Percentiles rank a stretch among this genome's conserved stretches.
phyloP scores from a whole-genome alignment of 2,113 vertebrate genomes.

The Plotosus lineatus region DNA sequence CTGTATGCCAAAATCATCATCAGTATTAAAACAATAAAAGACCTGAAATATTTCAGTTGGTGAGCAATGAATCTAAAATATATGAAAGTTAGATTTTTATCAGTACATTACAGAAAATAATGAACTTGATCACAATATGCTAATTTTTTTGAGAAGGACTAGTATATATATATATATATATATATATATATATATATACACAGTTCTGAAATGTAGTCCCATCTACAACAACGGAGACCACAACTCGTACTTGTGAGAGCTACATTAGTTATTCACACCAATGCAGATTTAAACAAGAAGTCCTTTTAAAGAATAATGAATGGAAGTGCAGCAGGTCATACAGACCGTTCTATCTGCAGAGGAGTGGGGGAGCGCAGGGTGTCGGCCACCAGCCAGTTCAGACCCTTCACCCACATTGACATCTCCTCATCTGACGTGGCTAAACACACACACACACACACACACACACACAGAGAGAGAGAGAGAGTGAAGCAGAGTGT shows the following conservation, averaged over 20 bases:
- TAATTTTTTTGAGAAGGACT: too few relatives aligned
- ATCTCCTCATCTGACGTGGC: constrained; percentile 96
- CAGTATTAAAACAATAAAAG: too few relatives aligned
- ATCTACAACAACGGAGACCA: not conserved
- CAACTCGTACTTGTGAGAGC: not conserved
- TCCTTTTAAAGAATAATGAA: not conserved
- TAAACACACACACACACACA: constrained; percentile 57
- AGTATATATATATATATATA: not conserved
- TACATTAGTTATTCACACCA: not conserved
- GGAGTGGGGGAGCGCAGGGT: constrained; percentile 89
- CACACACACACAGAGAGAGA: constrained; percentile 21
- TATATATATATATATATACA: not conserved
- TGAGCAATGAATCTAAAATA: too few relatives aligned
- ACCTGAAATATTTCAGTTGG: too few relatives aligned
- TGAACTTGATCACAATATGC: too few relatives aligned
- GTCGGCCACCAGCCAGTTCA: constrained; percentile 89
- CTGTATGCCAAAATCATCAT: too few relatives aligned
- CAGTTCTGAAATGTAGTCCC: not conserved
- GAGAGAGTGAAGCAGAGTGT: not conserved
- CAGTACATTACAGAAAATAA: too few relatives aligned
- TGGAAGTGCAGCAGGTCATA: not conserved
- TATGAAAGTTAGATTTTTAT: too few relatives aligned
- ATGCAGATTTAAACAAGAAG: not conserved
- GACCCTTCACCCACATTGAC: constrained; percentile 97
- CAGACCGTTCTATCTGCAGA: constrained; percentile 93